Percentiles rank a stretch among this genome's conserved stretches.
Evolutionary conservation across 1,140 invertebrate species (phyloP).

Genomic region (Cydia fagiglandana): DNA sequence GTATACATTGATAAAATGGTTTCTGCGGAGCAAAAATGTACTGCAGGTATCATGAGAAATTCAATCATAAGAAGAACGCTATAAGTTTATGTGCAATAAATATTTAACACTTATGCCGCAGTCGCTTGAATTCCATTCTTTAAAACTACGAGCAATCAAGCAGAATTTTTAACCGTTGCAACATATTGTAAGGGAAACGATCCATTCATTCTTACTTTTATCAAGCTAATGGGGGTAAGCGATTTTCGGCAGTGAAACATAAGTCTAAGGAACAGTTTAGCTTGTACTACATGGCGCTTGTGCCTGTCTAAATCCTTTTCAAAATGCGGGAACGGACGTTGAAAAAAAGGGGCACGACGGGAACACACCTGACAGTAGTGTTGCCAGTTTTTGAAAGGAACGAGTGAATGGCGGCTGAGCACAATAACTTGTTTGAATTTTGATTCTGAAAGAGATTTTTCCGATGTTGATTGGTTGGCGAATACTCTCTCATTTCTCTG

Average conservation of each 20-base stretch:
- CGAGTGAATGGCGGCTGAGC: constrained; percentile 64
- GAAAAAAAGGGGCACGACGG: constrained; percentile 76
- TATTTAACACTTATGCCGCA: neutral
- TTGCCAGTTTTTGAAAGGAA: constrained; percentile 76
- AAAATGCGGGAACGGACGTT: constrained; percentile 70
- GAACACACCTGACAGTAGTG: constrained; percentile 77
- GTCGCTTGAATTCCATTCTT: constrained; percentile 35
- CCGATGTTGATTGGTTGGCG: constrained; percentile 9
- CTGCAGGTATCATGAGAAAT: neutral
- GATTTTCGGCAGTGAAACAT: constrained; percentile 34
- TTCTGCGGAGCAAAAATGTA: constrained; percentile 1
- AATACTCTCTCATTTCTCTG: constrained; percentile 27
- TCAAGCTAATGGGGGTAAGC: constrained; percentile 37
- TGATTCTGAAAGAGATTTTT: constrained; percentile 57
- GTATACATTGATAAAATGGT: neutral
- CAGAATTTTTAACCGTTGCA: constrained; percentile 66
- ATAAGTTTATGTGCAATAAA: neutral
- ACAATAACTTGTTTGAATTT: constrained; percentile 68
- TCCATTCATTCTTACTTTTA: constrained; percentile 75
- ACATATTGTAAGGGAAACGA: constrained; percentile 74
- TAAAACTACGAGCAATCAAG: constrained; percentile 49
- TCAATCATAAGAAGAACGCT: neutral
- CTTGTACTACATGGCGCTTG: neutral
- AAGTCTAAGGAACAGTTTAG: neutral
- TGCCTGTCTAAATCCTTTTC: neutral